Evolutionary conservation across 2,888 invertebrate genomes (phyloP), one percentile per base, ranked within the genome.

Genomic region (Drosophila ustulata): DNA sequence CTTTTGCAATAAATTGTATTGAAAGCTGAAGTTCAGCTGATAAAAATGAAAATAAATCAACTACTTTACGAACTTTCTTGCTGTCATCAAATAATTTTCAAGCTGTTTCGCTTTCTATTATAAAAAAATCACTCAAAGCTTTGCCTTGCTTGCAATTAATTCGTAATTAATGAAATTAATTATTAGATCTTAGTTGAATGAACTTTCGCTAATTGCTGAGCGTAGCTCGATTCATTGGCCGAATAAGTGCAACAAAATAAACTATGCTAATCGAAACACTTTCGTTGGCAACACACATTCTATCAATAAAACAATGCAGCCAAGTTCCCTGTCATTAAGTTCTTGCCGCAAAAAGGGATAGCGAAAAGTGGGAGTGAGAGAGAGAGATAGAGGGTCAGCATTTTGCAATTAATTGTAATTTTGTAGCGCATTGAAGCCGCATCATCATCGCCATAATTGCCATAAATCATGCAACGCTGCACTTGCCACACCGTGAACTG

Each of bases 401-500:
- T 32, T 83, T 75, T 71, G 88, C 89, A 83, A 88, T 83, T 88
- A 83, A 84, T 89, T 83, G 89, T 86, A 62, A 68, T 83, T 78
- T 81, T 78, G 66, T 52, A 41, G 59, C 47, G 75, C 75, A 78
- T 86, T 88, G 70, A 82, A 80, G 81, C 67, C 74, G 68, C 86
- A 69, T 78, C 75, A 78, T 76, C 80, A 78, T 78, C 64, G 57
- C 18, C 80, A 89, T 87, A 87, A 87, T 87, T 87, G 89, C 86
- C 87, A 89, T 87, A 89, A 86, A 89, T 87, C 86, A 87, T 87
- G 89, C 89, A 87, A 87, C 74, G 73, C 78, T 57, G 75, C 85
- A 87, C 87, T 88, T 75, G 84, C 87, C 75, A 86, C 86, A 53
- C 41, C 37, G 51, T 37, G 41, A 30, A 30, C 43, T 23, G 43